Conservation (phyloP, 2,113 vertebrate genomes). For the Serranochromis macrocephalus region DNA sequence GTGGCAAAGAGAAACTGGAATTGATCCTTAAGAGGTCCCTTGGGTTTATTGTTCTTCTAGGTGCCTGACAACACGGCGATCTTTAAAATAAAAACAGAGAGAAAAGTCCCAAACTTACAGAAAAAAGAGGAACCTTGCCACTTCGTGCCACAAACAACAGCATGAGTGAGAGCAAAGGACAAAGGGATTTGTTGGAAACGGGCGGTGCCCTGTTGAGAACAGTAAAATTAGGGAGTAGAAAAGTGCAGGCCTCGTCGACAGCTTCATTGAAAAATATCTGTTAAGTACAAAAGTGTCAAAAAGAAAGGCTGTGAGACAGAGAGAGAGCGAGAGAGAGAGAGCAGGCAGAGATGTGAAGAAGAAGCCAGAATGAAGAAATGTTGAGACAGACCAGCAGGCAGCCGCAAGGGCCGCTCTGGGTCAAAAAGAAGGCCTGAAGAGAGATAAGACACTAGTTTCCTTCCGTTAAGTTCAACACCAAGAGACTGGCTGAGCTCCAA, state of each 20-base stretch:
- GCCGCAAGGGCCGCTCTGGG: constrained; percentile 1
- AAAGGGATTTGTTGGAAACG: background rate
- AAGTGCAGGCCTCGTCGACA: constrained; percentile 72
- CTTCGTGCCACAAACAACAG: constrained; percentile 18
- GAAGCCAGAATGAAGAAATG: background rate
- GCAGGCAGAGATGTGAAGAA: background rate
- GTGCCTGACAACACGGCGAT: constrained; percentile 28
- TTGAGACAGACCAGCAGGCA: constrained; percentile 23
- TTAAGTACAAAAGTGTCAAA: constrained; percentile 71
- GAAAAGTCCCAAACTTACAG: background rate
- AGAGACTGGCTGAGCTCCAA: constrained; percentile 31
- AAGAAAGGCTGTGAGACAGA: constrained; percentile 52
- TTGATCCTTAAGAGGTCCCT: constrained; percentile 17
- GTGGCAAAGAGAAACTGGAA: constrained; percentile 33
- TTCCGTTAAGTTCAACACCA: constrained; percentile 44
- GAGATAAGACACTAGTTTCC: constrained; percentile 75
- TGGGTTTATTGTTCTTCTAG: constrained; percentile 32
- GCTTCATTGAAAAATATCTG: constrained; percentile 75
- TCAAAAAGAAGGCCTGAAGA: constrained; percentile 70
- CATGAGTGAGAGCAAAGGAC: constrained; percentile 8
- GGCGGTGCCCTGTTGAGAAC: constrained; percentile 34
- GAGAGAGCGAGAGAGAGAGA: constrained; percentile 6
- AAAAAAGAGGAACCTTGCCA: constrained; percentile 13
- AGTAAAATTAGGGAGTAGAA: constrained; percentile 64
- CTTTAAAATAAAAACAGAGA: background rate